phyloP scores from a whole-genome alignment of 1,140 invertebrate species.

The Galendromus occidentalis region DNA sequence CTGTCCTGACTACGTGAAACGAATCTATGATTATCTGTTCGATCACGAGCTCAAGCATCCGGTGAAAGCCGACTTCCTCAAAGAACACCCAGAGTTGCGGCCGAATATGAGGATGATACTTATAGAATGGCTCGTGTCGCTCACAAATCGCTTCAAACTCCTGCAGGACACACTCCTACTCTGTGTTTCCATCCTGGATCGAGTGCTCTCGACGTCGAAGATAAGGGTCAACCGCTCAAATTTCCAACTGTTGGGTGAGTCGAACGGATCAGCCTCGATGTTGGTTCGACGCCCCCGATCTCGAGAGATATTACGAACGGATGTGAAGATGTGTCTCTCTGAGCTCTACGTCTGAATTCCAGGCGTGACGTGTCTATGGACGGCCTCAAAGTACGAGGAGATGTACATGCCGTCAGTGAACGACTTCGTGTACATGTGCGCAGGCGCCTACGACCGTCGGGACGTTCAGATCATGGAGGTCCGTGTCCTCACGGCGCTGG shows the following conservation, averaged over 20 bases:
- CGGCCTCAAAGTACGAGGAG: conserved; percentile 83
- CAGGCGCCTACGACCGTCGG: conserved; percentile 55
- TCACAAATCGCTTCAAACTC: conserved; percentile 66
- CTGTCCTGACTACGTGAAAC: conserved; percentile 56
- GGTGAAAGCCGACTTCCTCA: conserved; percentile 3
- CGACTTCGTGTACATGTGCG: conserved; percentile 81
- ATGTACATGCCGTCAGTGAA: conserved; percentile 63
- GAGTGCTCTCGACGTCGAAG: conserved; percentile 41
- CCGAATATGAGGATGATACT: conserved; percentile 66
- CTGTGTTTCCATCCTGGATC: conserved; percentile 65
- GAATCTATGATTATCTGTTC: conserved; percentile 55
- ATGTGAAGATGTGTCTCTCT: not conserved
- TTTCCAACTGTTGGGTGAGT: no score
- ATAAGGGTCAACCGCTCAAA: no score
- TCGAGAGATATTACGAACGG: no score
- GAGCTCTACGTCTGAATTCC: not conserved
- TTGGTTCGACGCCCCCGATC: no score
- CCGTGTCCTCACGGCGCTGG: conserved; percentile 38
- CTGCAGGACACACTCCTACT: conserved; percentile 73
- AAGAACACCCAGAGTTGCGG: conserved; percentile 36
- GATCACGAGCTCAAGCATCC: no score
- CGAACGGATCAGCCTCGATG: not conserved
- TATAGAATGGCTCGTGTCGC: conserved; percentile 83
- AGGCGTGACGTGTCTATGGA: conserved; percentile 55
- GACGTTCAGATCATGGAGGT: conserved; percentile 64